Evolutionary conservation across 1,140 invertebrate genomes (phyloP).

Genomic region (Ctenoplectra terminalis): DNA sequence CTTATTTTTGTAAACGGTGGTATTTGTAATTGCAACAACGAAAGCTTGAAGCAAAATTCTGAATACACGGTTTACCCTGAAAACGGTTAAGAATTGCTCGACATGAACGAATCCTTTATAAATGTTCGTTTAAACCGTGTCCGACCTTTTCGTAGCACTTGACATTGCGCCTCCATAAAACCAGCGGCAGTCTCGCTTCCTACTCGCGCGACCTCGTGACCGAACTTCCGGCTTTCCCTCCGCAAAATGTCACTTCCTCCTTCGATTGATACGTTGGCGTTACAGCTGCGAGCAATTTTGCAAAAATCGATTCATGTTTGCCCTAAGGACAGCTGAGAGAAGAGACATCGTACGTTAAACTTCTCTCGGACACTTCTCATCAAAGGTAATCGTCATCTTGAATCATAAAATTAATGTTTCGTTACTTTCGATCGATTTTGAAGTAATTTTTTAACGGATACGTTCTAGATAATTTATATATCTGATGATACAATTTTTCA

Average conservation of each 20-base stretch:
- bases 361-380: too few species aligned
- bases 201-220: slow-evolving; percentile 51
- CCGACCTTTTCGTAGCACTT: slow-evolving; percentile 49
- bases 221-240: slow-evolving; percentile 66
- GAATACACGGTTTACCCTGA: background rate
- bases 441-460: background rate
- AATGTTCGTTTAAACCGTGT: background rate
- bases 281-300: slow-evolving; percentile 24
- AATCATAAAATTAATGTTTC: background rate
- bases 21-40: too few species aligned
- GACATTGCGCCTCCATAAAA: slow-evolving; percentile 61
- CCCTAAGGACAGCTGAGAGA: background rate
- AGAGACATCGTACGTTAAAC: background rate
- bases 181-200: slow-evolving; percentile 40
- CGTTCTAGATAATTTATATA: background rate
- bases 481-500: too few species aligned
- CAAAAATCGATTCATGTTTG: slow-evolving; percentile 43
- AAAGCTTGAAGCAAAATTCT: background rate
- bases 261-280: slow-evolving; percentile 30
- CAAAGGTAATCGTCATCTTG: background rate
- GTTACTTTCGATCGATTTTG: background rate
- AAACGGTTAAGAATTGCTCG: background rate
- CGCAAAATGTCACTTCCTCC: slow-evolving; percentile 63
- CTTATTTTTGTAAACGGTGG: too few species aligned
- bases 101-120: background rate